These are phyloP conservation scores for Latrodectus hesperus DNA, from an alignment of 2,888 invertebrate genomes.

Conservation along the genomic window DNA sequence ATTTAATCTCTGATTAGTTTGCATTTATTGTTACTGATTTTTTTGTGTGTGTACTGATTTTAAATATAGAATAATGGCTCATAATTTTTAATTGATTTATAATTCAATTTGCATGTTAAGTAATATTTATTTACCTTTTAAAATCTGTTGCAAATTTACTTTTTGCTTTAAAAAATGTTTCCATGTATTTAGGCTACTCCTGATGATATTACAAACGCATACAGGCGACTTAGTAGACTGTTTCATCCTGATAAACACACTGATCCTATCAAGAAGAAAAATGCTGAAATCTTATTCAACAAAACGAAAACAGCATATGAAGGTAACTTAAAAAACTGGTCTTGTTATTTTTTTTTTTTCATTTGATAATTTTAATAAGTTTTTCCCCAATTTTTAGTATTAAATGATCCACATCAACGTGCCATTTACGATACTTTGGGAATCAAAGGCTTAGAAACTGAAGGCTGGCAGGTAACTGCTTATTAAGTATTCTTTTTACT, in stretches of 20 bases:
- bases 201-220: constrained; percentile 95
- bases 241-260: constrained; percentile 98
- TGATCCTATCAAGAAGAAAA: constrained; percentile 85
- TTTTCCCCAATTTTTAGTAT: constrained; percentile 78
- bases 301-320: constrained; percentile 95
- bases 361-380: background rate
- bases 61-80: too few species aligned
- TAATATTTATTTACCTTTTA: too few species aligned
- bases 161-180: constrained; percentile 10
- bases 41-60: too few species aligned
- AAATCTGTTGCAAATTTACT: background rate
- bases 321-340: constrained; percentile 77
- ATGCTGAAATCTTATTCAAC: constrained; percentile 94
- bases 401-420: constrained; percentile 93
- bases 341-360: too few species aligned
- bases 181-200: constrained; percentile 83
- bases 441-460: constrained; percentile 91
- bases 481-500: background rate
- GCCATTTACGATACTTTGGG: constrained; percentile 95
- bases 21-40: too few species aligned
- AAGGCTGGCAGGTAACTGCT: constrained; percentile 89
- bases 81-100: too few species aligned
- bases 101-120: too few species aligned
- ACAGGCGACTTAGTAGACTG: constrained; percentile 90
- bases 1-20: too few species aligned